phyloP scores from a whole-genome alignment of 2,888 invertebrate species.

The Cheilosia variabilis region DNA sequence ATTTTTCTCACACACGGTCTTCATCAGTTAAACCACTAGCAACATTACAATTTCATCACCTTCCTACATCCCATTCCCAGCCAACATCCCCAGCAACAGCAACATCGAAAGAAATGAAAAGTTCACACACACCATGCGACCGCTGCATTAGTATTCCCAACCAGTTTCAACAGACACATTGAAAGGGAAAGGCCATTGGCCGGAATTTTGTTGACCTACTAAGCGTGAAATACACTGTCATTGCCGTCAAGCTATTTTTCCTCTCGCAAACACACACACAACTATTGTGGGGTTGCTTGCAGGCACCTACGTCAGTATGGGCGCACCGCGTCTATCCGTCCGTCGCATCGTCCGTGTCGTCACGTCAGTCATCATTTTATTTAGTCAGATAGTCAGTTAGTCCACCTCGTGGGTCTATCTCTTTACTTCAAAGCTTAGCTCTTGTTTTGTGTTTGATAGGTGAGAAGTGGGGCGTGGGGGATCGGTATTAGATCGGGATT shows the following conservation, averaged over 20 bases:
- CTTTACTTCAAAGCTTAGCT: slow-evolving; percentile 31
- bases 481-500: slow-evolving; percentile 33
- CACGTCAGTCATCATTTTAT: slow-evolving; percentile 23
- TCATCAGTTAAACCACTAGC: neutral
- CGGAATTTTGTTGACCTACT: slow-evolving; percentile 84
- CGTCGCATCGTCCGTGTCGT: neutral
- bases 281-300: slow-evolving; percentile 15
- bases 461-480: neutral
- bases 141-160: slow-evolving; percentile 58
- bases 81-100: slow-evolving; percentile 19
- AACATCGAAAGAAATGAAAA: slow-evolving; percentile 70
- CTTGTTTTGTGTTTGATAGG: slow-evolving; percentile 20
- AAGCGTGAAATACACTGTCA: slow-evolving; percentile 82
- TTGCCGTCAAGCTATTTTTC: slow-evolving; percentile 81
- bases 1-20: neutral
- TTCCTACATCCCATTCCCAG: slow-evolving; percentile 1
- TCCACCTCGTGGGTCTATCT: slow-evolving; percentile 26
- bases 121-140: slow-evolving; percentile 39
- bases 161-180: slow-evolving; percentile 80
- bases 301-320: slow-evolving; percentile 35
- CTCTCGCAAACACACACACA: slow-evolving; percentile 46
- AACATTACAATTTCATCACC: slow-evolving; percentile 10
- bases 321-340: neutral
- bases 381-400: slow-evolving; percentile 49
- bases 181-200: slow-evolving; percentile 84